Evolutionary conservation across 1,140 invertebrate genomes (phyloP).

Genomic region (Dinothrombium tinctorium): DNA sequence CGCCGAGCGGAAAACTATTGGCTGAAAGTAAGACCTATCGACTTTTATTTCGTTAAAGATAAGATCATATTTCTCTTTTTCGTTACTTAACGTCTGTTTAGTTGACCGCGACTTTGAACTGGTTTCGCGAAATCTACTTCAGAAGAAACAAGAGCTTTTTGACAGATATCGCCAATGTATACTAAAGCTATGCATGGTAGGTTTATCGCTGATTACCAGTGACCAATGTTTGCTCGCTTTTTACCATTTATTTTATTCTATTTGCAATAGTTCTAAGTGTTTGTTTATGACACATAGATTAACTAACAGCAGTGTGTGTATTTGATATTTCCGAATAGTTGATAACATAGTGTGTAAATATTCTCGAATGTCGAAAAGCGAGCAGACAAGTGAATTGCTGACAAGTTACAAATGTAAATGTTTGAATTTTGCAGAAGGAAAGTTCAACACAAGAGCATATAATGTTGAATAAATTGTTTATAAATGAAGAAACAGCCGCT

Average conservation of each 20-base stretch:
- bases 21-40: conserved; percentile 24
- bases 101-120: conserved; percentile 51
- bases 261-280: too few relatives aligned
- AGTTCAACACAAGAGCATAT: conserved; percentile 40
- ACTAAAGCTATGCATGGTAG: conserved; percentile 60
- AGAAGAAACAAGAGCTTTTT: conserved; percentile 45
- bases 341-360: background rate
- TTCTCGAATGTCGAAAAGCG: background rate
- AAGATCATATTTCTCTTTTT: conserved; percentile 1
- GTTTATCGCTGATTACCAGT: conserved; percentile 18
- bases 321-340: too few relatives aligned
- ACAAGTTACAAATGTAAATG: background rate
- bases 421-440: conserved; percentile 26
- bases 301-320: too few relatives aligned
- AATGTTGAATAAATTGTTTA: conserved; percentile 42
- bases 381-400: background rate
- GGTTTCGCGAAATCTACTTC: conserved; percentile 41
- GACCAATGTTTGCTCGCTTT: too few relatives aligned
- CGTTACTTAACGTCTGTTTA: conserved; percentile 9
- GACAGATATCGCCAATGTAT: conserved; percentile 51
- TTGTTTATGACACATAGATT: too few relatives aligned
- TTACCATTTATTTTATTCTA: background rate
- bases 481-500: conserved; percentile 35
- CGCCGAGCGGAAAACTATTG: conserved; percentile 36
- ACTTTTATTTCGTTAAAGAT: background rate